Evolutionary conservation across 2,797 vertebrate genomes (phyloP).

Genomic region (Myoxocephalus aenaeus): DNA sequence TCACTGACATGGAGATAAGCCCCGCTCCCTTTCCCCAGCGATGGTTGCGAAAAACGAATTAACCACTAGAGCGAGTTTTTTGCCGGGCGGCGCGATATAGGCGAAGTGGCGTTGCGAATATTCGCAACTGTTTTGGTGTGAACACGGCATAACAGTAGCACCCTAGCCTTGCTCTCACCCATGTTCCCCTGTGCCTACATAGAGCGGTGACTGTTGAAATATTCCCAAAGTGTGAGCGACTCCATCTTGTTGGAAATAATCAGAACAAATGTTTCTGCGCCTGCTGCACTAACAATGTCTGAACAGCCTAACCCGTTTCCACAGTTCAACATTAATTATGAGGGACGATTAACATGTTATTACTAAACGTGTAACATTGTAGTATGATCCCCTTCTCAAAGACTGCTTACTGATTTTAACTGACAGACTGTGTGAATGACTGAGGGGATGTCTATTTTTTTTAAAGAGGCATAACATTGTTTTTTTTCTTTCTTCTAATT

Average conservation of each 20-base stretch:
- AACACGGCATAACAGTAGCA: no score
- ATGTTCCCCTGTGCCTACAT: slow-evolving; percentile 12
- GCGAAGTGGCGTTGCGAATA: no score
- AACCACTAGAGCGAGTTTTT: no score
- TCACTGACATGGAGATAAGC: no score
- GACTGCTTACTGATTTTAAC: slow-evolving; percentile 65
- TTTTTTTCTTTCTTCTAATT: slow-evolving; percentile 89
- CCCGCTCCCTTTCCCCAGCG: no score
- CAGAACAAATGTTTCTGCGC: slow-evolving; percentile 76
- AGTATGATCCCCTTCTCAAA: slow-evolving; percentile 28
- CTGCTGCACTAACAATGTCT: slow-evolving; percentile 92
- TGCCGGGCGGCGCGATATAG: no score
- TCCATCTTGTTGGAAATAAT: slow-evolving; percentile 54
- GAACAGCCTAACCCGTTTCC: slow-evolving; percentile 89
- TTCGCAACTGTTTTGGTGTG: no score
- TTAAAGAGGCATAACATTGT: slow-evolving; percentile 76
- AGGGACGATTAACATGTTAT: slow-evolving; percentile 57
- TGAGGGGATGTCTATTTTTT: slow-evolving; percentile 63
- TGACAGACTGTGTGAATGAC: slow-evolving; percentile 66
- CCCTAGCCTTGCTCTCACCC: background rate
- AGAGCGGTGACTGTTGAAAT: slow-evolving; percentile 16
- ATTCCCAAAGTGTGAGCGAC: slow-evolving; percentile 42
- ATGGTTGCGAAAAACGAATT: no score
- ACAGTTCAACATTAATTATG: slow-evolving; percentile 85
- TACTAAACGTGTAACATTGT: slow-evolving; percentile 60